These are phyloP conservation scores for Ornithorhynchus anatinus DNA, from an alignment of 2,113 vertebrate species.

Conservation along the genomic window DNA sequence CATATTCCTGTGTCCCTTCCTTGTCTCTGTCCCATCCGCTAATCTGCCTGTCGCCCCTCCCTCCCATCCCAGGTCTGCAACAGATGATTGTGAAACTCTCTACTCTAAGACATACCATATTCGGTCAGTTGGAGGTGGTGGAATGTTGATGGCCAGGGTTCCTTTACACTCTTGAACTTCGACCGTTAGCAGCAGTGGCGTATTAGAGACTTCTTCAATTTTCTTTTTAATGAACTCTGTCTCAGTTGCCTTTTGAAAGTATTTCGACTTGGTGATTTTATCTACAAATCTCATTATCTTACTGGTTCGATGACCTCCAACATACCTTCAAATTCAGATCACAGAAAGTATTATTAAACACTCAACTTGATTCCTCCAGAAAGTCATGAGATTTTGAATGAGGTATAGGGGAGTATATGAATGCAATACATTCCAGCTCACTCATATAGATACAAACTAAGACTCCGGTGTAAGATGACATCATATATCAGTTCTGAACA, in stretches of 20 bases:
- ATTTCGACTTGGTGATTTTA: slow-evolving; percentile 99
- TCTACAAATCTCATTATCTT: slow-evolving; percentile 99
- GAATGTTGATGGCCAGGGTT: slow-evolving; percentile 93
- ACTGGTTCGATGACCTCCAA: slow-evolving; percentile 91
- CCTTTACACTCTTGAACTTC: slow-evolving; percentile 95
- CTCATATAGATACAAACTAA: too few species aligned
- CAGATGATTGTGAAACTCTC: too few species aligned
- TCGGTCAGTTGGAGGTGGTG: slow-evolving; percentile 95
- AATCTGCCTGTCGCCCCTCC: too few species aligned
- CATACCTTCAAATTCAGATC: slow-evolving; percentile 72
- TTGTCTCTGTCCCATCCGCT: too few species aligned
- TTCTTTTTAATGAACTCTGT: slow-evolving; percentile 99
- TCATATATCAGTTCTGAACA: too few species aligned
- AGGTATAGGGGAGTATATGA: too few species aligned
- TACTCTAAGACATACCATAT: slow-evolving; percentile 96
- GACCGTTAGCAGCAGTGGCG: slow-evolving; percentile 93
- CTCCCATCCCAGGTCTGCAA: too few species aligned
- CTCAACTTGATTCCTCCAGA: background rate
- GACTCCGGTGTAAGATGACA: too few species aligned
- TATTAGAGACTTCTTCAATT: slow-evolving; percentile 98
- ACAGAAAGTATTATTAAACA: slow-evolving; percentile 5
- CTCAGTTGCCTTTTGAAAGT: slow-evolving; percentile 98
- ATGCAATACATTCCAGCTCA: too few species aligned
- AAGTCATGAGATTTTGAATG: too few species aligned
- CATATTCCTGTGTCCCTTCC: too few species aligned